Percentiles rank a stretch among this genome's conserved stretches.
phyloP scores from a whole-genome alignment of 2,113 vertebrate species.

The Rhombomys opimus region DNA sequence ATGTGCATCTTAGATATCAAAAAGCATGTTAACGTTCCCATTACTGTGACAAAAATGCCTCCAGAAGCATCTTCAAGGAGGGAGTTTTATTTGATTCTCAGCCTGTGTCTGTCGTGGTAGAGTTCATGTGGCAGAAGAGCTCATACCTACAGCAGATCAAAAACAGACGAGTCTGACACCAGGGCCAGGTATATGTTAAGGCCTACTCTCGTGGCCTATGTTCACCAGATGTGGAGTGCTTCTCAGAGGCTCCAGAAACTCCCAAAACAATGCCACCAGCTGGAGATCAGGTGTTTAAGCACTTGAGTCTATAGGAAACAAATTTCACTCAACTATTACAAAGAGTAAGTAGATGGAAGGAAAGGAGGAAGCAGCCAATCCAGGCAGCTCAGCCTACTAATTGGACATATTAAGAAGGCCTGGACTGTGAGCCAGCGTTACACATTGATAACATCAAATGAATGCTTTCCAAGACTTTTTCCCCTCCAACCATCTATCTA shows the following conservation, averaged over 20 bases:
- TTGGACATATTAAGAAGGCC: not conserved
- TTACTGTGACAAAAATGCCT: not conserved
- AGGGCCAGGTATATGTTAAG: not conserved
- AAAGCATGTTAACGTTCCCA: not conserved
- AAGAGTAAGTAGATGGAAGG: not conserved
- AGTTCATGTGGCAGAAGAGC: not conserved
- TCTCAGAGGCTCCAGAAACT: not conserved
- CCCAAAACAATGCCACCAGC: not conserved
- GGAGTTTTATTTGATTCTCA: not conserved
- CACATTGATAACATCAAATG: conserved; percentile 32
- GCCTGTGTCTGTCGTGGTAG: not conserved
- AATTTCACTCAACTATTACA: not conserved
- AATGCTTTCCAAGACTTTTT: not conserved
- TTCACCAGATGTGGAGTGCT: too few species aligned
- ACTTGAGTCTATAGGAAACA: not conserved
- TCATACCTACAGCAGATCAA: not conserved
- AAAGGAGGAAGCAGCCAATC: not conserved
- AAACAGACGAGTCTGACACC: not conserved
- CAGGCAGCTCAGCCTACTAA: not conserved
- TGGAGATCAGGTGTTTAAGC: not conserved
- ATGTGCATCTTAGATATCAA: not conserved
- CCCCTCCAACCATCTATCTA: not conserved
- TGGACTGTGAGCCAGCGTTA: not conserved
- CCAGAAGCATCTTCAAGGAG: not conserved
- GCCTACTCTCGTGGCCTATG: not conserved